These are phyloP conservation scores for Drosophila anomelani DNA, from an alignment of 2,888 invertebrate species.

Conservation along the genomic window DNA sequence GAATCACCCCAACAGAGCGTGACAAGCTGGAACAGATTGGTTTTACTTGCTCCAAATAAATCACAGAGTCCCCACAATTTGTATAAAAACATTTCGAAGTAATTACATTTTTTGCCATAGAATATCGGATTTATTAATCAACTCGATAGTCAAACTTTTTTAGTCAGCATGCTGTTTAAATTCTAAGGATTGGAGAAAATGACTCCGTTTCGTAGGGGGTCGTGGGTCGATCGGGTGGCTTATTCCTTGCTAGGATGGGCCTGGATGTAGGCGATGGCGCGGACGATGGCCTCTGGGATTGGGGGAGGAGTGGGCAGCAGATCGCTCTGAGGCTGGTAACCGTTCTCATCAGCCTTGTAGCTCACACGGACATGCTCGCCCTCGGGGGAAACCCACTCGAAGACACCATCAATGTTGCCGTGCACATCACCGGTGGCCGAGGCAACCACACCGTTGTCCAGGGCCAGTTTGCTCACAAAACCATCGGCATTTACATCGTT, in stretches of 20 bases:
- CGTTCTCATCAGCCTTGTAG: slow-evolving; percentile 80
- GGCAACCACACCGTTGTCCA: slow-evolving; percentile 69
- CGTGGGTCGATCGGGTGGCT: background rate
- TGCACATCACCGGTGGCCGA: slow-evolving; percentile 73
- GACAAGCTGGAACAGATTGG: background rate
- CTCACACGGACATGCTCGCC: slow-evolving; percentile 70
- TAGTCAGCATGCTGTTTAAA: slow-evolving; percentile 32
- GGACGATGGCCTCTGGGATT: slow-evolving; percentile 60
- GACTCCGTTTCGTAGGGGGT: background rate
- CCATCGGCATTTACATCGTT: slow-evolving; percentile 76
- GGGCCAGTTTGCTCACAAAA: slow-evolving; percentile 67
- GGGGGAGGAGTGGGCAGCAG: slow-evolving; percentile 68
- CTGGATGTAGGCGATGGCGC: slow-evolving; percentile 56
- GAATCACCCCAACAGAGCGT: slow-evolving; percentile 10
- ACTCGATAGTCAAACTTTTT: slow-evolving; percentile 27
- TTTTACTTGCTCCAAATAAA: background rate
- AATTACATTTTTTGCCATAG: slow-evolving; percentile 11
- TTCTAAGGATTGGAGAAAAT: slow-evolving; percentile 7
- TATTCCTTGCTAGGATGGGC: slow-evolving; percentile 64
- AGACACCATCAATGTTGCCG: slow-evolving; percentile 77
- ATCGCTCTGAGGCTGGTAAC: slow-evolving; percentile 70
- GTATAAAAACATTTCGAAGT: background rate
- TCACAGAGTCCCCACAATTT: background rate
- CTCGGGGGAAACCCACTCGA: slow-evolving; percentile 75
- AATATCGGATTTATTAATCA: slow-evolving; percentile 35